phyloP scores from a whole-genome alignment of 2,113 vertebrate species.

The Grallaria varia region DNA sequence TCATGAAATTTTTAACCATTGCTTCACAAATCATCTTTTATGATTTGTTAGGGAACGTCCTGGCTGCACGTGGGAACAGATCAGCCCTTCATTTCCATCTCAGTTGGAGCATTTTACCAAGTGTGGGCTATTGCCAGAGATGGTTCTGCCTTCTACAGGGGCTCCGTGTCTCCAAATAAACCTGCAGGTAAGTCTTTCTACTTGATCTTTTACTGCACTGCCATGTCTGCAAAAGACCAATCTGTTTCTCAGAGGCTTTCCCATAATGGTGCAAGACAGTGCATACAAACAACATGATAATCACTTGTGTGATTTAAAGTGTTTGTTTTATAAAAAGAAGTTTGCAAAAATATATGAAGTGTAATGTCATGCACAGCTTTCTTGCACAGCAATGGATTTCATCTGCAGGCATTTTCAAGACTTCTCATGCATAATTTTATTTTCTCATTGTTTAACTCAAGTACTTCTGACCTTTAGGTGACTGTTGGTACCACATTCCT shows the following conservation, averaged over 20 bases:
- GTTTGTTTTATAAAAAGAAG: neutral
- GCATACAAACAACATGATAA: neutral
- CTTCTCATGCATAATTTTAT: neutral
- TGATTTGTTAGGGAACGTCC: conserved; percentile 82
- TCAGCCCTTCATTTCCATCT: conserved; percentile 92
- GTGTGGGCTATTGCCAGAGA: conserved; percentile 94
- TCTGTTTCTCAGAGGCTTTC: neutral
- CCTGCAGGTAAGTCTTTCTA: conserved; percentile 80
- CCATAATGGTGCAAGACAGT: neutral
- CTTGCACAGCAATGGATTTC: neutral
- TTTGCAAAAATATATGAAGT: neutral
- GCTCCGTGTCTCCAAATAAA: conserved; percentile 85
- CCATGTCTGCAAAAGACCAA: neutral
- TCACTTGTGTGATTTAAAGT: neutral
- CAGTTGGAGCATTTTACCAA: conserved; percentile 86
- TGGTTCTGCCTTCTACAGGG: conserved; percentile 92
- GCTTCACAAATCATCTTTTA: neutral
- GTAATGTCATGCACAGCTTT: neutral
- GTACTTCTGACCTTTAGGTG: conserved; percentile 74
- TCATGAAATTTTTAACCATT: neutral
- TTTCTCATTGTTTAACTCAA: neutral
- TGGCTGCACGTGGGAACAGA: conserved; percentile 97
- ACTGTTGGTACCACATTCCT: conserved; percentile 95
- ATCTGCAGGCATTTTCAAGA: neutral
- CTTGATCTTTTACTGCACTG: neutral